Conservation (phyloP, 2,113 vertebrate genomes). For the Hippocampus mohnikei region DNA sequence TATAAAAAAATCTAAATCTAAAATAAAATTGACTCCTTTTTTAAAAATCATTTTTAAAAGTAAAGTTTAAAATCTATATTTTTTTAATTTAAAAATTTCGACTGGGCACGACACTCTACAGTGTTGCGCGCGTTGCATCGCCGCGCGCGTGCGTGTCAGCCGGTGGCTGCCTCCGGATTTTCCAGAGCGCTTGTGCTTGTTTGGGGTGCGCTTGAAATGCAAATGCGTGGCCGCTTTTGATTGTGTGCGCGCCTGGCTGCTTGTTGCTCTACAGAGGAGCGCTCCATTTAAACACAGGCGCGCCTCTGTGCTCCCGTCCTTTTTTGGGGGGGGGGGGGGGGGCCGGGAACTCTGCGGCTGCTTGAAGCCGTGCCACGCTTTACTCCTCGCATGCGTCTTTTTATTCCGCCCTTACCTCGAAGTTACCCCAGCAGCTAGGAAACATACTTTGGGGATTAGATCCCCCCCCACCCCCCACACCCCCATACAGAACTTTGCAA, state of each 20-base stretch:
- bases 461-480: not conserved
- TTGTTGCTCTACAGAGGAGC: not conserved
- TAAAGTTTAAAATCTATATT: too few species aligned
- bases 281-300: constrained; percentile 1
- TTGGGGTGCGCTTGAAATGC: constrained; percentile 2
- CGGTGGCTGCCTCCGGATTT: not conserved
- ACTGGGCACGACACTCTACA: not conserved
- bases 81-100: not conserved
- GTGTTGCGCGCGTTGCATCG: not conserved
- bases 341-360: not conserved
- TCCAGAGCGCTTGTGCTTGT: not conserved
- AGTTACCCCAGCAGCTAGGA: not conserved
- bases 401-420: not conserved
- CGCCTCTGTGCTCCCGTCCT: not conserved
- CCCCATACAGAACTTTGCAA: not conserved
- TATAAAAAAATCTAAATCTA: too few species aligned
- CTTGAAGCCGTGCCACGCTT: not conserved
- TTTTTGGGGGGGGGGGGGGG: not conserved
- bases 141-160: not conserved
- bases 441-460: not conserved
- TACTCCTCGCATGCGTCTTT: not conserved
- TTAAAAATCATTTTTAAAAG: too few species aligned
- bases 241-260: not conserved
- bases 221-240: not conserved
- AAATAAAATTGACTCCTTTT: too few species aligned